These are phyloP conservation scores for Thalassoma bifasciatum DNA, from an alignment of 2,113 vertebrate genomes.

Conservation along the genomic window DNA sequence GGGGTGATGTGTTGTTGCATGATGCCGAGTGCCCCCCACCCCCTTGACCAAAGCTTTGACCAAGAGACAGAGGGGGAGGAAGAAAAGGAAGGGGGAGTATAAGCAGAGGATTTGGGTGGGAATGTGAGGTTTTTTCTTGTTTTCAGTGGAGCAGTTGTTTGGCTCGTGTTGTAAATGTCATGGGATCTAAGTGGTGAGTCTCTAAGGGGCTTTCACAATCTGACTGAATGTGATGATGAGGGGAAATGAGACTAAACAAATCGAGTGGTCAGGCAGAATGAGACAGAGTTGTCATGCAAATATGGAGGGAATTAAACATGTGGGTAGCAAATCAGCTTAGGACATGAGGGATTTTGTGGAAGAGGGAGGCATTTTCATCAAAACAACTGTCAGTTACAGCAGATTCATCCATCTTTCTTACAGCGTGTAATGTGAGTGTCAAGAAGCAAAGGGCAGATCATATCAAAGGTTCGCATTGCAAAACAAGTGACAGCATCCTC, in stretches of 20 bases:
- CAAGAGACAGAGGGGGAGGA: slow-evolving; percentile 50
- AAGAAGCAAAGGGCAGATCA: slow-evolving; percentile 1
- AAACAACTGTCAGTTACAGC: slow-evolving; percentile 28
- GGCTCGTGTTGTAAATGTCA: slow-evolving; percentile 51
- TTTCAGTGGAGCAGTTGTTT: slow-evolving; percentile 51
- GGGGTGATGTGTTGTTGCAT: slow-evolving; percentile 43
- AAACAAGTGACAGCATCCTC: slow-evolving; percentile 28
- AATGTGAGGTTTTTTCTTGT: slow-evolving; percentile 31
- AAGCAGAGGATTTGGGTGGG: slow-evolving; percentile 55
- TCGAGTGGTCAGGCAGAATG: slow-evolving; percentile 48
- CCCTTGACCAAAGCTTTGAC: slow-evolving; percentile 57
- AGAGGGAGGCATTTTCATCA: slow-evolving; percentile 31
- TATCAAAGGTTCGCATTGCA: neutral
- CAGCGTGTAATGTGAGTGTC: no score
- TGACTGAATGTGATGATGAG: slow-evolving; percentile 13
- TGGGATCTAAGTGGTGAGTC: slow-evolving; percentile 37
- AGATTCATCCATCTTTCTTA: neutral
- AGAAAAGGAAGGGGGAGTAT: neutral
- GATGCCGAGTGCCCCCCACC: slow-evolving; percentile 57
- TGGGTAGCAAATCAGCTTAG: slow-evolving; percentile 59
- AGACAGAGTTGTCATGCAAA: slow-evolving; percentile 46
- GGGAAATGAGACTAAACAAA: slow-evolving; percentile 53
- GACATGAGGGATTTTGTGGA: slow-evolving; percentile 40
- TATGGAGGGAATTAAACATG: slow-evolving; percentile 56
- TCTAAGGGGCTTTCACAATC: slow-evolving; percentile 30